These are phyloP conservation scores for Tangara arthus DNA, from an alignment of 2,797 vertebrate species.

Conservation along the genomic window DNA sequence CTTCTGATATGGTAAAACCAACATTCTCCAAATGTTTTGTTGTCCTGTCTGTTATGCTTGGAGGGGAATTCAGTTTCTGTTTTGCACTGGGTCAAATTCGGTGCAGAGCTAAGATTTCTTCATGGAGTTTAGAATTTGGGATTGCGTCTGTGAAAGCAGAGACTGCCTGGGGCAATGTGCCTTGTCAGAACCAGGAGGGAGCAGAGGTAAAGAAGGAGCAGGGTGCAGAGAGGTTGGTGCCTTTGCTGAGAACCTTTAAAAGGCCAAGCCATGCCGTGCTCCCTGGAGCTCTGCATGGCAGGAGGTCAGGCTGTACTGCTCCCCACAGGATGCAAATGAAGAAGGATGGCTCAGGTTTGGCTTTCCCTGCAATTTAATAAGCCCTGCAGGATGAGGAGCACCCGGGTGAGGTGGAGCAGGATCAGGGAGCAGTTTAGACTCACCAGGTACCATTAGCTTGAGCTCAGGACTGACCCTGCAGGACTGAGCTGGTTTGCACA, in stretches of 20 bases:
- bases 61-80: slow-evolving; percentile 9
- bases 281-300: background rate
- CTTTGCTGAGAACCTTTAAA: background rate
- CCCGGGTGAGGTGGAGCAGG: fast-evolving
- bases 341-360: background rate
- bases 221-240: background rate
- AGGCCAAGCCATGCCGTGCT: fast-evolving
- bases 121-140: background rate
- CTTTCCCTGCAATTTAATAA: background rate
- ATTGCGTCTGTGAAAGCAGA: background rate
- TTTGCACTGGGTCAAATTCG: background rate
- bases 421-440: background rate
- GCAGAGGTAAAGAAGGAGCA: background rate
- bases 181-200: background rate
- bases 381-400: background rate
- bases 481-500: background rate
- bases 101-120: background rate
- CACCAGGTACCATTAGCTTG: background rate
- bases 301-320: background rate
- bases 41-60: background rate
- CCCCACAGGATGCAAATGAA: background rate
- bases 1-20: background rate
- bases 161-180: background rate
- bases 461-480: background rate
- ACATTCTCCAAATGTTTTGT: slow-evolving; percentile 8